These are phyloP conservation scores for Melieria crassipennis DNA, from an alignment of 2,888 invertebrate species.

Conservation along the genomic window DNA sequence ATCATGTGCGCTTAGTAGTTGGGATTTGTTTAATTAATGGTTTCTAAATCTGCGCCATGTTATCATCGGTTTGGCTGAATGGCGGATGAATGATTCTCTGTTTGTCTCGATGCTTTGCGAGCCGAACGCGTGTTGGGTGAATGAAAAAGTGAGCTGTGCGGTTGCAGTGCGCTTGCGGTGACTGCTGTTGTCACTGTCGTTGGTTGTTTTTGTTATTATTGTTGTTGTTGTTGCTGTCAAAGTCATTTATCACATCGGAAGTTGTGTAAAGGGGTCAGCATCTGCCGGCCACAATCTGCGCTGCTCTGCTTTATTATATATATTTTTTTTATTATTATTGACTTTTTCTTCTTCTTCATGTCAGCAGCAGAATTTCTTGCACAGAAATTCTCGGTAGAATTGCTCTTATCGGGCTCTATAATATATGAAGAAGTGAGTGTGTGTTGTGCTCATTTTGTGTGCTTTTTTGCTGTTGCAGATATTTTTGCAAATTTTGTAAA, in stretches of 20 bases:
- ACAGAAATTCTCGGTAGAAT: too few relatives aligned
- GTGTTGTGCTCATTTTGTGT: too few relatives aligned
- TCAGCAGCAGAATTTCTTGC: too few relatives aligned
- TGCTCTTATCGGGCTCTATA: too few relatives aligned
- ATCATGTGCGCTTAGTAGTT: neutral
- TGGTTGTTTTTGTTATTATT: neutral
- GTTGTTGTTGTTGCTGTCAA: slow-evolving; percentile 20
- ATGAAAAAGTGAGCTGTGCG: neutral
- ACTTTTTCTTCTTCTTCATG: too few relatives aligned
- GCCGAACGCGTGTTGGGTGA: neutral
- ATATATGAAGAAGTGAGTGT: too few relatives aligned
- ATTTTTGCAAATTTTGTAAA: too few relatives aligned
- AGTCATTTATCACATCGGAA: slow-evolving; percentile 56
- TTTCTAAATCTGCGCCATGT: slow-evolving; percentile 2
- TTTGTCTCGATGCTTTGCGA: too few relatives aligned
- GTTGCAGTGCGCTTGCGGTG: neutral
- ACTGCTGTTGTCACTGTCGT: neutral
- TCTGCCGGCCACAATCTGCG: slow-evolving; percentile 26
- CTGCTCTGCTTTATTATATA: slow-evolving; percentile 16
- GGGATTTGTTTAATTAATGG: neutral
- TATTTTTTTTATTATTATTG: too few relatives aligned
- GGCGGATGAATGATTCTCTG: too few relatives aligned
- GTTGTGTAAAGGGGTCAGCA: slow-evolving; percentile 52
- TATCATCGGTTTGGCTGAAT: slow-evolving; percentile 1
- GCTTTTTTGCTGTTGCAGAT: too few relatives aligned